Evolutionary conservation across 2,888 invertebrate species (phyloP).

Genomic region (Heliconius cydno): DNA sequence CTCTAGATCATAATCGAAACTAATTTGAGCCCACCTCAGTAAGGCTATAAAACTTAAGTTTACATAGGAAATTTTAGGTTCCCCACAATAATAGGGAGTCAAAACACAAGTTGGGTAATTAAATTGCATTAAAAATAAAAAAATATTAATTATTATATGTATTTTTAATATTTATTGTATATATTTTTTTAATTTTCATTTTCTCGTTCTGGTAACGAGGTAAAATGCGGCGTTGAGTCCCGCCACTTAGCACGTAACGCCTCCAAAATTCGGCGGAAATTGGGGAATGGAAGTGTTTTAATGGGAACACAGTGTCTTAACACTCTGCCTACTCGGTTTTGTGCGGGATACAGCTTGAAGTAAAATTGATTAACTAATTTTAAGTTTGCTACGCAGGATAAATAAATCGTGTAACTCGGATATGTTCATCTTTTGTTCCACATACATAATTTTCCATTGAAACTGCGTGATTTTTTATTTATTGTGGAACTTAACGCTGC

Average conservation of each 20-base stretch:
- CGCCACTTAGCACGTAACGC: too few species aligned
- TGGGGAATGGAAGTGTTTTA: too few species aligned
- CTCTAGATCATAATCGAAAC: conserved; percentile 40
- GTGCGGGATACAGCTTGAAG: background rate
- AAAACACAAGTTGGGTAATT: background rate
- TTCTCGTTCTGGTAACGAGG: too few species aligned
- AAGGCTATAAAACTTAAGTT: conserved; percentile 36
- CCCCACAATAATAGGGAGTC: background rate
- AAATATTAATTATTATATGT: too few species aligned
- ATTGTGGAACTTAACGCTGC: background rate
- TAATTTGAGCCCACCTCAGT: conserved; percentile 40
- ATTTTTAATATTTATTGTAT: too few species aligned
- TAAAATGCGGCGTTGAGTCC: too few species aligned
- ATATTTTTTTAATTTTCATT: too few species aligned
- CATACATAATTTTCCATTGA: background rate
- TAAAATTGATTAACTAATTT: background rate
- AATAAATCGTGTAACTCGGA: too few species aligned
- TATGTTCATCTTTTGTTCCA: background rate
- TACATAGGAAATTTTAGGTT: conserved; percentile 25
- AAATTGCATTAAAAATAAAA: background rate
- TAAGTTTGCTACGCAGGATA: background rate
- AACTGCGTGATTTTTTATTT: background rate
- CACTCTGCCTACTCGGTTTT: too few species aligned
- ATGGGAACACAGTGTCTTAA: too few species aligned
- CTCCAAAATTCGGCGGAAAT: too few species aligned